These are phyloP conservation scores for Morelia viridis DNA, from an alignment of 2,797 vertebrate genomes.

Conservation along the genomic window DNA sequence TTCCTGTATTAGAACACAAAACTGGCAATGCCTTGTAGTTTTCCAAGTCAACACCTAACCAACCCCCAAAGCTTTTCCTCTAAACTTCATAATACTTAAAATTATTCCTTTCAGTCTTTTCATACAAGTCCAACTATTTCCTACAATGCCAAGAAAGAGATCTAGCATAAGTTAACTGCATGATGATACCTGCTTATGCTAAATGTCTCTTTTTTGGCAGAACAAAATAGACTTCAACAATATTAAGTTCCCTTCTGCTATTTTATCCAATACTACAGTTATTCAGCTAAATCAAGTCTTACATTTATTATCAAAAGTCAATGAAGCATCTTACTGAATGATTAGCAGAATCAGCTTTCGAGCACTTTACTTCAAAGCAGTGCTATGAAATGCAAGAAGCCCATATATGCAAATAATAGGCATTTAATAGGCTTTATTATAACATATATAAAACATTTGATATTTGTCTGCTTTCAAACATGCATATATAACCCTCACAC, in stretches of 20 bases:
- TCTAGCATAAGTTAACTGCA: not conserved
- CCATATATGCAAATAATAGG: not conserved
- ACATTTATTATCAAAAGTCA: not conserved
- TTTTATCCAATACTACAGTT: not conserved
- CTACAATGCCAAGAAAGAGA: not conserved
- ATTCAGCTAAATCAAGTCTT: not conserved
- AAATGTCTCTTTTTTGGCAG: not conserved
- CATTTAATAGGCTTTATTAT: not conserved
- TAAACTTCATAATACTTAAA: not conserved
- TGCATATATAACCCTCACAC: not conserved
- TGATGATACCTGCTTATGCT: not conserved
- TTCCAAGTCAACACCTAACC: not conserved
- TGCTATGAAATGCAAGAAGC: constrained; percentile 9
- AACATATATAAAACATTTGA: not conserved
- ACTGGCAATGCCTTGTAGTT: not conserved
- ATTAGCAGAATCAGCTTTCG: constrained; percentile 1
- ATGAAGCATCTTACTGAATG: not conserved
- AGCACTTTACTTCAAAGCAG: not conserved
- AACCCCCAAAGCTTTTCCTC: not conserved
- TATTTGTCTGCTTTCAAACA: not conserved
- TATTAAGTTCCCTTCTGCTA: not conserved
- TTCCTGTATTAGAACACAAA: not conserved
- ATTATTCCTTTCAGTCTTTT: not conserved
- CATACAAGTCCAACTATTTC: not conserved
- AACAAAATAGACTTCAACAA: not conserved